Conservation (phyloP, 2,113 vertebrate species). For the Opisthocomus hoazin region DNA sequence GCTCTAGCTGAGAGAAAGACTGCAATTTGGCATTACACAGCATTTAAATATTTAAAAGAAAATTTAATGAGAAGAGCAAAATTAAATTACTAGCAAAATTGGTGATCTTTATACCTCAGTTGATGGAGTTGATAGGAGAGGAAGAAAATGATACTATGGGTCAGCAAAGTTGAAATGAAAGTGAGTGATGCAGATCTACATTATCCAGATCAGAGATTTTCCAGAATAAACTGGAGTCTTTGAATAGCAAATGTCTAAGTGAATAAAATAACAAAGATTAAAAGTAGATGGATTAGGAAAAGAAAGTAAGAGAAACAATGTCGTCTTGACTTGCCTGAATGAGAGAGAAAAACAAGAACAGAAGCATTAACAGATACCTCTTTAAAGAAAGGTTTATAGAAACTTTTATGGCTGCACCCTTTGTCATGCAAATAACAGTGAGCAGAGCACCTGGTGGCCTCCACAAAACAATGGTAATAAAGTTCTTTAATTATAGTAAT, state of each 20-base stretch:
- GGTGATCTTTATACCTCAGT: neutral
- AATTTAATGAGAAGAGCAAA: neutral
- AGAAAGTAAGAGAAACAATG: neutral
- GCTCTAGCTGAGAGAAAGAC: neutral
- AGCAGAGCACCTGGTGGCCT: neutral
- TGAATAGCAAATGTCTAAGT: neutral
- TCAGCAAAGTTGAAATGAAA: neutral
- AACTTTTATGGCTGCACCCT: neutral
- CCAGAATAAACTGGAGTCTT: neutral
- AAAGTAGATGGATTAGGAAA: neutral
- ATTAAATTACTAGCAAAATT: neutral
- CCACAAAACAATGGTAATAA: neutral
- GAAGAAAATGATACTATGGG: neutral
- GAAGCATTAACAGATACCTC: neutral
- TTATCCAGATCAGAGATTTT: neutral
- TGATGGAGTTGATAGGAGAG: neutral
- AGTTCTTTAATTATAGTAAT: slow-evolving; percentile 6
- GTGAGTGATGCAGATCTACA: neutral
- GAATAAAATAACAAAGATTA: neutral
- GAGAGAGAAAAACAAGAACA: neutral
- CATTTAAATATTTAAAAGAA: neutral
- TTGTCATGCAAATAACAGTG: neutral
- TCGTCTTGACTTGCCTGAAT: neutral
- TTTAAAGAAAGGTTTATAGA: neutral
- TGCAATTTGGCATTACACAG: neutral